phyloP scores from a whole-genome alignment of 2,888 invertebrate species.

The Philaethria dido region DNA sequence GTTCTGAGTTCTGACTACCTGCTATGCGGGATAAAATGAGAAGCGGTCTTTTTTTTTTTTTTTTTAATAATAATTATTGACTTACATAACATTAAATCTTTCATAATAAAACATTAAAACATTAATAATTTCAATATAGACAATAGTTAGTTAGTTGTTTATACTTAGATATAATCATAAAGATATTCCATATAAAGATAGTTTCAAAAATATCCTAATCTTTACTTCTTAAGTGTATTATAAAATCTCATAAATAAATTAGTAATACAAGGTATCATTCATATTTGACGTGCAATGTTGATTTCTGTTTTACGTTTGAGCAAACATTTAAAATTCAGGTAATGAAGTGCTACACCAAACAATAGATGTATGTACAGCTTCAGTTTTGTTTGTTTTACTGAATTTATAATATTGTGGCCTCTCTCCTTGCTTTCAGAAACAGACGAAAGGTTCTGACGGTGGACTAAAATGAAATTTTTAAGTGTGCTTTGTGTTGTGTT shows the following conservation, averaged over 20 bases:
- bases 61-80: no score
- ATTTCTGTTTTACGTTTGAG: slow-evolving; percentile 33
- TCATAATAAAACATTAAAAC: no score
- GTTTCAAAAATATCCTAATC: neutral
- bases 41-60: no score
- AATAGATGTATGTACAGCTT: slow-evolving; percentile 65
- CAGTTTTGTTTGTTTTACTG: slow-evolving; percentile 48
- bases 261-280: slow-evolving; percentile 19
- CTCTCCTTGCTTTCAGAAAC: slow-evolving; percentile 39
- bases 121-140: no score
- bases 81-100: no score
- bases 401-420: slow-evolving; percentile 52
- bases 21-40: no score
- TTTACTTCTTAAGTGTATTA: neutral
- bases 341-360: slow-evolving; percentile 44
- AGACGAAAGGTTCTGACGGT: slow-evolving; percentile 27
- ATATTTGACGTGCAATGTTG: slow-evolving; percentile 35
- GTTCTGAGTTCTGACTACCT: no score
- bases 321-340: slow-evolving; percentile 39
- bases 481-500: slow-evolving; percentile 39
- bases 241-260: neutral
- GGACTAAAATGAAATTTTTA: slow-evolving; percentile 36
- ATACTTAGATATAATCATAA: no score
- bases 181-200: no score
- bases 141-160: no score